These are phyloP conservation scores for Catajapyx aquilonaris DNA, from an alignment of 1,140 invertebrate genomes.

Conservation along the genomic window DNA sequence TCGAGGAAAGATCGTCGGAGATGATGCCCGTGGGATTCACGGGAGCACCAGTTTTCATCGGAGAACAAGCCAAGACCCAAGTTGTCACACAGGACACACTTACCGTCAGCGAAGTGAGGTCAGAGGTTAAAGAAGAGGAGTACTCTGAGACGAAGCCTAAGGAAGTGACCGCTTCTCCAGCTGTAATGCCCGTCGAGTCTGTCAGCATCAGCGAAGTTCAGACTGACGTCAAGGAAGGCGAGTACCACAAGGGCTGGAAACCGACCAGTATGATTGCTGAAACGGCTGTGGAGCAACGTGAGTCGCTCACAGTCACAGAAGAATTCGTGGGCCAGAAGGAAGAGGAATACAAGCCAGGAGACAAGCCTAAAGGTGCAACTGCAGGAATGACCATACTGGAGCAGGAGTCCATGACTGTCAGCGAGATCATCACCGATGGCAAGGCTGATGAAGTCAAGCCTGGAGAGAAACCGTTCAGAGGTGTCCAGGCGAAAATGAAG, in stretches of 20 bases:
- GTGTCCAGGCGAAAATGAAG: too few relatives aligned
- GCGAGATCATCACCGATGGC: too few relatives aligned
- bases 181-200: background rate
- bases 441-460: too few relatives aligned
- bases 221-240: background rate
- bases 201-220: background rate
- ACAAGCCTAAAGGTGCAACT: conserved; percentile 8
- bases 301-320: too few relatives aligned
- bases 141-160: too few relatives aligned
- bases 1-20: background rate
- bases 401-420: too few relatives aligned
- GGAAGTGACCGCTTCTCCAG: too few relatives aligned
- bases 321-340: too few relatives aligned
- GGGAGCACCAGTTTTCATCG: background rate
- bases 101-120: conserved; percentile 1
- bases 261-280: too few relatives aligned
- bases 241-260: too few relatives aligned
- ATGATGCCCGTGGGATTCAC: background rate
- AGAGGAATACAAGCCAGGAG: conserved; percentile 4
- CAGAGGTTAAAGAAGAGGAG: background rate
- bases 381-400: conserved; percentile 15
- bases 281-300: too few relatives aligned
- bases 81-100: conserved; percentile 2
- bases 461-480: too few relatives aligned
- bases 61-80: background rate